Evolutionary conservation across 2,113 vertebrate species (phyloP), one percentile per base, ranked within the genome.

Genomic region (Bothrops jararaca): DNA sequence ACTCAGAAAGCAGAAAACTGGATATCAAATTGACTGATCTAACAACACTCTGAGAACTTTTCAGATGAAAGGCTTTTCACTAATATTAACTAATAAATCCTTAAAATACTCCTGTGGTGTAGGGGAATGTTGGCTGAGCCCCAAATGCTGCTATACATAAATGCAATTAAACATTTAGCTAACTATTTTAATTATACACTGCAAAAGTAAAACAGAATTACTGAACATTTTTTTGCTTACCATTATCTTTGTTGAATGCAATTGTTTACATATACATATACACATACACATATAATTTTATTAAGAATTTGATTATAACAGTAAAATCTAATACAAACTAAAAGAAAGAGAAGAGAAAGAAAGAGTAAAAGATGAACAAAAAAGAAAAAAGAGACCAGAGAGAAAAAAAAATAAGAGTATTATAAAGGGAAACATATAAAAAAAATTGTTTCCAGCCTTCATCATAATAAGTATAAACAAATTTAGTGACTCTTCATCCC

Each of bases 131-230:
- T 1, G 94, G 3, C 3, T 91, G 15, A 26, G 5, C 87, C 23
- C 48, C 92, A 39, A 91, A 34, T 10, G 23, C 58, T 50, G 8
- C 10, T 26, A 93, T 53, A 88, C 58, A 93, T 93, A 95, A 95
- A 94, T 56, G 23, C 0, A 56, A 92, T 94, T 39, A 95, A 90
- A 92, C 94, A 95, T 95, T 95, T 93, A 93, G 12, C 60, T 12
- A 95, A 95, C 93, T 92, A 92, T 95, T 96, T 95, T 94, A 96
- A 94, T 94, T 26, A 85, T 57, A 86, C 8, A 42, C 85, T 94
- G 91, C 60, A 58, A 89, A 94, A 94, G 6, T 1, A 92, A 96
- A 90, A 50, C 11, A 93, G 53, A 88, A 22, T 89, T 91, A 94
- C 12, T 50, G 6, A 3, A 15, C 5, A n/a, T 13, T 29, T 6